Evolutionary conservation across 2,888 invertebrate genomes (phyloP), one percentile per base, ranked within the genome.

Genomic region (Schizaphis graminum): DNA sequence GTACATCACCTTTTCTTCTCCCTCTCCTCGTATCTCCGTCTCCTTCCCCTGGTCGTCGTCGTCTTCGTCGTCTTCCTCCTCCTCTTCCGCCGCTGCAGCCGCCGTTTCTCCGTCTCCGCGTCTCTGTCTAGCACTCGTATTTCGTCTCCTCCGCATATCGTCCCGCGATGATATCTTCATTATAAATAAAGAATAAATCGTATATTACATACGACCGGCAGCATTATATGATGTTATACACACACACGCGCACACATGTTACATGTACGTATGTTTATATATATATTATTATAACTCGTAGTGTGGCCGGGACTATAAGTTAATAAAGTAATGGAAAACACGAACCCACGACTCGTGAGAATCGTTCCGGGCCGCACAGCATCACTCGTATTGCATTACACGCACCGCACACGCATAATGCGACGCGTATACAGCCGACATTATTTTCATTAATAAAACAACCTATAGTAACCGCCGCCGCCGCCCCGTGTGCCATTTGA

Each of bases 171-270:
- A 91, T 91, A 89, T 94, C 87, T 94, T 94, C 95, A 93, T 93
- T 95, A 95, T 94, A 90, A 93, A 90, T 61, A 93, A 93, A 84
- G 85, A 90, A 93, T 86, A 90, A 85, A 93, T 93, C 85, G 93
- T 94, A 86, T 90, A 67, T 94, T 94, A 94, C 93, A 47, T 7
- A 61, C 93, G 86, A 89, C 93, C 93, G 93, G 93, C 93, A 85
- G 84, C 89, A 77, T 93, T 89, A 93, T 89, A 93, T 56, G 77
- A 67, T 41, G 67, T 92, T 53, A 53, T 88, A 61, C 21, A 53
- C 21, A 53, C 53, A 53, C 21, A 53, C 53, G 21, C 16, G 16
- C 49, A 49, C 2, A 49, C 49, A 49, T 13, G 10, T 13, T 3
- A 53, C 3, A 53, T 2, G 13, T 13, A 3, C 16, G 67, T 77